phyloP scores from a whole-genome alignment of 1,140 invertebrate species.

The Drosophila funebris region DNA sequence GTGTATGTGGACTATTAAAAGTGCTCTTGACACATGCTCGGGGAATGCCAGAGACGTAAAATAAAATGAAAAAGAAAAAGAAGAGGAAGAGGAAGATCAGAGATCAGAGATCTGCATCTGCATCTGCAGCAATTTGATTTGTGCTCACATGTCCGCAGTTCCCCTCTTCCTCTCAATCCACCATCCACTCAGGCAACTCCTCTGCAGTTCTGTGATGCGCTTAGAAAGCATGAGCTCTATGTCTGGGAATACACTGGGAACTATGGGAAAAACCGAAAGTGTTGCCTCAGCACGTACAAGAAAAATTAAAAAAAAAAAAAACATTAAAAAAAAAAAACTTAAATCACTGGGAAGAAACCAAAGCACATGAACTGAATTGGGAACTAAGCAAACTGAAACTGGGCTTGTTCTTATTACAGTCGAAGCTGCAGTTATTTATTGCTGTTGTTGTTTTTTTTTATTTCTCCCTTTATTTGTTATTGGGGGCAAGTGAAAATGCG shows the following conservation, averaged over 20 bases:
- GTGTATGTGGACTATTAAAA: background rate
- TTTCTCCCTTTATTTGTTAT: background rate
- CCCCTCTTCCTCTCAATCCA: no score
- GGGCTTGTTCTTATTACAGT: constrained; percentile 16
- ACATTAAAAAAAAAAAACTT: constrained; percentile 29
- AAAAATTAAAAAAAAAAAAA: constrained; percentile 19
- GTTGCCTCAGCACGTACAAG: constrained; percentile 30
- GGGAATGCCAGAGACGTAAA: constrained; percentile 26
- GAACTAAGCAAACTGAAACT: constrained; percentile 1
- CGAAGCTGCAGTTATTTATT: constrained; percentile 5
- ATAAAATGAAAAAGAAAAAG: background rate
- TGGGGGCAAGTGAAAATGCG: constrained; percentile 25
- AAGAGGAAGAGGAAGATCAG: background rate
- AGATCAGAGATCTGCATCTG: no score
- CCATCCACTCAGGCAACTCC: background rate
- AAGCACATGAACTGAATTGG: background rate
- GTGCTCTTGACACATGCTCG: constrained; percentile 43
- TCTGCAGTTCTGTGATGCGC: constrained; percentile 30
- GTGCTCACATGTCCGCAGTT: constrained; percentile 37
- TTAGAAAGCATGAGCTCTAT: constrained; percentile 52
- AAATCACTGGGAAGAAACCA: constrained; percentile 8
- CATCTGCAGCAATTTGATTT: constrained; percentile 65
- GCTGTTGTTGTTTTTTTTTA: background rate
- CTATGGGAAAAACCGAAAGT: constrained; percentile 36
- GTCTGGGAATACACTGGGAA: constrained; percentile 23